A percentile compares a stretch with the other conserved stretches of the same genome.
Evolutionary conservation across 1,140 invertebrate species (phyloP).

Genomic region (Pollicipes pollicipes): DNA sequence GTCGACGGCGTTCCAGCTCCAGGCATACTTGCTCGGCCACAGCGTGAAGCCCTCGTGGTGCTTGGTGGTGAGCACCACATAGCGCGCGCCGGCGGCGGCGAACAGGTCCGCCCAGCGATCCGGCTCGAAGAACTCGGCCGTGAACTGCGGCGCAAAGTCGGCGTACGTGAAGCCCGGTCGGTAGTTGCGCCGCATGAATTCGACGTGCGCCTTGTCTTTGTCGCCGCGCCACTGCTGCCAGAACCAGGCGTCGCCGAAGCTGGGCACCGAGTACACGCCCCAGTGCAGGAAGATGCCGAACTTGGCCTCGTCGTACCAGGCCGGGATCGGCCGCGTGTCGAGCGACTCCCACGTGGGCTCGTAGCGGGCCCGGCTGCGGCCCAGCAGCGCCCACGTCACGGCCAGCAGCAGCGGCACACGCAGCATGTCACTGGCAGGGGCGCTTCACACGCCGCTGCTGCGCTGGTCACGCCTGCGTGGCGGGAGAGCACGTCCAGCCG

Average conservation of each 20-base stretch:
- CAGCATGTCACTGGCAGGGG: too few species aligned
- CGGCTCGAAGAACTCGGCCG: slow-evolving; percentile 58
- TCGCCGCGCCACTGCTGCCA: not conserved
- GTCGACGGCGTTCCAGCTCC: slow-evolving; percentile 33
- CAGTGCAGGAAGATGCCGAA: slow-evolving; percentile 31
- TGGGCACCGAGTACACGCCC: slow-evolving; percentile 8
- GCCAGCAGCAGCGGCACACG: not conserved
- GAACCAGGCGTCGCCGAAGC: slow-evolving; percentile 6
- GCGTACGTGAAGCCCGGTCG: slow-evolving; percentile 64
- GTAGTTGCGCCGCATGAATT: slow-evolving; percentile 37
- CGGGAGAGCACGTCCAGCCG: too few species aligned
- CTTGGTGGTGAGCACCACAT: slow-evolving; percentile 78
- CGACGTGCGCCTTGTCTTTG: slow-evolving; percentile 1
- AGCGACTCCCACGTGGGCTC: slow-evolving; percentile 25
- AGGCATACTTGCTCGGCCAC: slow-evolving; percentile 12
- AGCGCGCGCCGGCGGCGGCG: slow-evolving; percentile 48
- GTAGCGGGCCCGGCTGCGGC: not conserved
- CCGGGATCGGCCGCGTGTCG: slow-evolving; percentile 26
- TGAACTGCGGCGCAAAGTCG: slow-evolving; percentile 64
- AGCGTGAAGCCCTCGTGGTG: slow-evolving; percentile 45
- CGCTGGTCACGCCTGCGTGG: too few species aligned
- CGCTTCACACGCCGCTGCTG: too few species aligned
- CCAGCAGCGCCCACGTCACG: not conserved
- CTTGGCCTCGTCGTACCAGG: slow-evolving; percentile 29
- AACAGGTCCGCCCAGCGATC: slow-evolving; percentile 56